Base-by-base conservation (phyloP, 2,797 vertebrate genomes). In the Mallotus villosus region DNA sequence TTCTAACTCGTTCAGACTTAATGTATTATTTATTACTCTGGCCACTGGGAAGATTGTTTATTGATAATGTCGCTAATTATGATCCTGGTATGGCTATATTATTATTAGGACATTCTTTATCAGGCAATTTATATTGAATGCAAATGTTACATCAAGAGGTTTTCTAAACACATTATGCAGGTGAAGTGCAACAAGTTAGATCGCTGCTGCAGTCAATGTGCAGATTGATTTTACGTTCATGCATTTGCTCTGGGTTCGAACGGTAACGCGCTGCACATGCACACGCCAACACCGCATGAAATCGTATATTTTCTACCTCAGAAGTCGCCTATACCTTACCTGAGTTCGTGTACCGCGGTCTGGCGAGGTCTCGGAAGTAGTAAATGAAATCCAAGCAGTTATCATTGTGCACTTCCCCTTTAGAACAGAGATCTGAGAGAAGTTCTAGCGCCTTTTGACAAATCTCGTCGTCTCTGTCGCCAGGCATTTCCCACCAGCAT, bases 401-500 rank as follows among this genome's bases (percentile, higher is more conserved):
- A 76, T 98, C 96, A 91, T 96, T 95, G 82, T 98, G 95, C 88
- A 99, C 95, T 89, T 97, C 95, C 81, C 96, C 97, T 76, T 92
- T 96, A 88, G 95, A 95, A 83, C 97, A 98, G 81, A 99, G 96
- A 92, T 98, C 96, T 81, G 95, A 95, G 87, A 99, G 92, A 89
- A 99, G 95, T 92, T 95, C 94, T 87, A 98, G 95, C 84, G 97
- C 97, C 93, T 95, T 97, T 93, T 95, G 95, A 96, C 97, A 99
- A 93, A 98, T 95, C 96, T 96, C 95, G 93, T 95, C 94, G 94
- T 98, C 96, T 95, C 92, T 95, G 95, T 95, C 96, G 92, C 95
- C 96, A 94, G 95, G 95, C 97, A 99, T 99, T 95, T 95, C 96
- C 96, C 96, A 94, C 92, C 94, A 96, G 95, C 97, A 99, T 99